Evolutionary conservation across 1,140 invertebrate species (phyloP).

Genomic region (Myzus persicae): DNA sequence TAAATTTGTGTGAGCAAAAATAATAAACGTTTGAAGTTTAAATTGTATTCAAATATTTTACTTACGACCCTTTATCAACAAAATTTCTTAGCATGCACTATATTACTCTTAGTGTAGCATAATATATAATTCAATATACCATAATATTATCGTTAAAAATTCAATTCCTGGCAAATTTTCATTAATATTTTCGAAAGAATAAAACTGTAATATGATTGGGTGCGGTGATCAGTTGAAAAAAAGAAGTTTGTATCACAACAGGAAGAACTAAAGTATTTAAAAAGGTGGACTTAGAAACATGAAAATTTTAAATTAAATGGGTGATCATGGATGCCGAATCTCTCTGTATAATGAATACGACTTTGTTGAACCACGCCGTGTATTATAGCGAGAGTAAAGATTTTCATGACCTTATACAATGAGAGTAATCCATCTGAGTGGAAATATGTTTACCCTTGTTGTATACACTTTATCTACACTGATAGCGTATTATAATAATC

Average conservation of each 20-base stretch:
- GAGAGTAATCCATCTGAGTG: not conserved
- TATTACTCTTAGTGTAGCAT: not conserved
- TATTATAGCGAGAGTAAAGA: not conserved
- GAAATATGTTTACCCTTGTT: not conserved
- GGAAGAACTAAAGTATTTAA: not conserved
- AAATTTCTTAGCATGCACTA: not conserved
- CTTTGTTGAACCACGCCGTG: not conserved
- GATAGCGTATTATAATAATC: conserved; percentile 13
- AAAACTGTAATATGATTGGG: not conserved
- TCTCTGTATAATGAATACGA: not conserved
- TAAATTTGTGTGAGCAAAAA: too few species aligned
- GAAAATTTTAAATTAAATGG: not conserved
- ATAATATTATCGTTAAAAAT: not conserved
- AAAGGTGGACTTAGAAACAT: not conserved
- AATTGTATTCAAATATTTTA: too few species aligned
- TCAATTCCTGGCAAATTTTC: not conserved
- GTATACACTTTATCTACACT: not conserved
- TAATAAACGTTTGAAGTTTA: too few species aligned
- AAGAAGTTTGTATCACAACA: not conserved
- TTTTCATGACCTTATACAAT: not conserved
- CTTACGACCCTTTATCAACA: too few species aligned
- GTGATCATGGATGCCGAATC: not conserved
- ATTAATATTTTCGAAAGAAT: not conserved
- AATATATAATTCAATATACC: not conserved
- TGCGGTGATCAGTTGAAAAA: not conserved